A percentile compares a stretch with the other conserved stretches of the same genome.
These are phyloP conservation scores for Tauraco hartlaubi DNA, from an alignment of 2,797 vertebrate genomes.

Conservation along the genomic window DNA sequence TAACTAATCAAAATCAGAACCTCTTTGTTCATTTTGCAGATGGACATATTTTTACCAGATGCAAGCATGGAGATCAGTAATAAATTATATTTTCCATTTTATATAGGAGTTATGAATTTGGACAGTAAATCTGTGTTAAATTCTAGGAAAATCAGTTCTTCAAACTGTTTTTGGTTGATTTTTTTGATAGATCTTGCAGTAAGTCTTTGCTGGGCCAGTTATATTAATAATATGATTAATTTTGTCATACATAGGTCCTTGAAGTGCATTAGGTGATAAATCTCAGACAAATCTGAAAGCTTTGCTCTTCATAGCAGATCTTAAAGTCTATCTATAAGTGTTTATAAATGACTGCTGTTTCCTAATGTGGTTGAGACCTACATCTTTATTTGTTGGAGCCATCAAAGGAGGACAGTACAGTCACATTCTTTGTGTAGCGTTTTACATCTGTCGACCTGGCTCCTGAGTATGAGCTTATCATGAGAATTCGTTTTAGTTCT, in stretches of 20 bases:
- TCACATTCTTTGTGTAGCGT: neutral
- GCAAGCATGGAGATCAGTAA: neutral
- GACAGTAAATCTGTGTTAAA: neutral
- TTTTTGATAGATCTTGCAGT: neutral
- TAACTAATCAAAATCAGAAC: conserved; percentile 28
- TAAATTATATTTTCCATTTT: neutral
- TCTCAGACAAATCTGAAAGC: neutral
- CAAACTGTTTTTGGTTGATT: too few relatives aligned
- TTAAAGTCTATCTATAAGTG: neutral
- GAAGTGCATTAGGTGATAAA: neutral
- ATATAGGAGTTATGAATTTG: neutral
- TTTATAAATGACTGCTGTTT: neutral
- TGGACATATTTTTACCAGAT: conserved; percentile 28
- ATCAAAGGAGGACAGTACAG: neutral
- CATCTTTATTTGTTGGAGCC: neutral
- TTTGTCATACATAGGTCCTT: neutral
- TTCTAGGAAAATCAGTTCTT: neutral
- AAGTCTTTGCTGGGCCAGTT: neutral
- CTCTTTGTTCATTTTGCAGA: neutral
- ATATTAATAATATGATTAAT: neutral
- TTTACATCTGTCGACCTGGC: neutral
- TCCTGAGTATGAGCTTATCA: neutral
- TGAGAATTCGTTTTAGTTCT: conserved; percentile 18
- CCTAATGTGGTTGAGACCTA: neutral
- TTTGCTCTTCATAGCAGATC: neutral